phyloP scores from a whole-genome alignment of 2,797 vertebrate species.

The Sarcophilus harrisii region DNA sequence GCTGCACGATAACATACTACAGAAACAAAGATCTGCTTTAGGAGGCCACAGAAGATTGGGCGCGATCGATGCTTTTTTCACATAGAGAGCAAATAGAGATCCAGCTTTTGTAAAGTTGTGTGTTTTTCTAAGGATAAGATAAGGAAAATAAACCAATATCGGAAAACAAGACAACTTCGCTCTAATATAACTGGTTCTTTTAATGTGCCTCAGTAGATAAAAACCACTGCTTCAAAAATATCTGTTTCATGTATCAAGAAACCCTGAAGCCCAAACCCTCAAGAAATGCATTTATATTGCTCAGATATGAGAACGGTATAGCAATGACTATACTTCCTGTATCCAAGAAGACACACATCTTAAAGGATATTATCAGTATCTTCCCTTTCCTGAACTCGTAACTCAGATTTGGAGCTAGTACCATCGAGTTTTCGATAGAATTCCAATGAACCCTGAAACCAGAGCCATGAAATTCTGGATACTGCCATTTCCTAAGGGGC shows the following conservation, averaged over 20 bases:
- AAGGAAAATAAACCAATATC: not conserved
- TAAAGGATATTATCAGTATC: conserved; percentile 8
- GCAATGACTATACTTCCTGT: not conserved
- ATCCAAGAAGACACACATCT: not conserved
- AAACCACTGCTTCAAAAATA: not conserved
- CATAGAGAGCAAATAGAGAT: not conserved
- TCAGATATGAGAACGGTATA: not conserved
- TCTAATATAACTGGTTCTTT: not conserved
- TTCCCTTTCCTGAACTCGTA: not conserved
- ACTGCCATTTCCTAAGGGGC: not conserved
- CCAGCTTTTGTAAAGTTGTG: not conserved
- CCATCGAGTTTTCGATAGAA: not conserved
- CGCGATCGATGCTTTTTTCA: not conserved
- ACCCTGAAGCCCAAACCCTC: not conserved
- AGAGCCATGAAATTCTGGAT: not conserved
- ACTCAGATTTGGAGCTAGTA: not conserved
- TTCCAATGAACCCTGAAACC: not conserved
- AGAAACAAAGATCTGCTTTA: not conserved
- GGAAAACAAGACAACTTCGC: not conserved
- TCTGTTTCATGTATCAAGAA: not conserved
- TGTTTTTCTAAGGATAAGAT: not conserved
- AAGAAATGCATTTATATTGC: not conserved
- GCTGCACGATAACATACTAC: not conserved
- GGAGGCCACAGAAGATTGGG: not conserved
- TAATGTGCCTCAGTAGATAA: not conserved